Evolutionary conservation across 2,888 invertebrate species (phyloP).

Genomic region (Chymomyza fuscimana): DNA sequence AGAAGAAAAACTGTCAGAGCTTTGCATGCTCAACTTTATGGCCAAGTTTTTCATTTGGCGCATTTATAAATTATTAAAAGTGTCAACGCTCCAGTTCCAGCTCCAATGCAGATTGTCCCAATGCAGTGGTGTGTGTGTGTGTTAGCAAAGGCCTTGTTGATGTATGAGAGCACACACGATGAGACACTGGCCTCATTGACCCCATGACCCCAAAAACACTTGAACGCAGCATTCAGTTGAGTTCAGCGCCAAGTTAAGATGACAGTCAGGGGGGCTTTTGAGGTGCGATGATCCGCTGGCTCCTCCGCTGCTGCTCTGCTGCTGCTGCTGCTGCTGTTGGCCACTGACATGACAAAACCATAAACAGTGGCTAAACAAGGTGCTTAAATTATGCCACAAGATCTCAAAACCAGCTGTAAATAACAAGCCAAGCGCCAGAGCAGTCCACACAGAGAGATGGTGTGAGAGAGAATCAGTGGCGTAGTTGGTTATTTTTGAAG

Average conservation of each 20-base stretch:
- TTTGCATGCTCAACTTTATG: conserved; percentile 43
- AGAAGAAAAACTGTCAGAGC: not conserved
- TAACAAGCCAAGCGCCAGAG: conserved; percentile 52
- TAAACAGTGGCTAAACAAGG: conserved; percentile 76
- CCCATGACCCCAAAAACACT: conserved; percentile 68
- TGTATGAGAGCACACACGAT: conserved; percentile 21
- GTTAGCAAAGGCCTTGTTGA: not conserved
- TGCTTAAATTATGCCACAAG: conserved; percentile 74
- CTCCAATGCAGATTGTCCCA: not conserved
- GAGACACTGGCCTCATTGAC: conserved; percentile 64
- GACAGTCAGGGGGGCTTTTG: not conserved
- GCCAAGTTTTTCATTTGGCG: conserved; percentile 66
- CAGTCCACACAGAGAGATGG: conserved; percentile 5
- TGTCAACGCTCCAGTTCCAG: conserved; percentile 44
- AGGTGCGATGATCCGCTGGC: not conserved
- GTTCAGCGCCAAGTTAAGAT: not conserved
- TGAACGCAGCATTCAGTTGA: conserved; percentile 22
- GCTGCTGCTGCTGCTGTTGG: conserved; percentile 7
- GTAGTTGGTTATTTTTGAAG: no score
- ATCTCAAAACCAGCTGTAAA: conserved; percentile 72
- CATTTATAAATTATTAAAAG: conserved; percentile 75
- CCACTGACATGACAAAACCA: conserved; percentile 72
- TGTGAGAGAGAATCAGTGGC: not conserved
- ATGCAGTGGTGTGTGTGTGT: conserved; percentile 11
- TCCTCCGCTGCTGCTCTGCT: not conserved